A percentile compares a stretch with the other conserved stretches of the same genome.
Conservation (phyloP, 30 jellyfish, hydroid and myxozoan genomes). For the Cassiopea andromeda region DNA sequence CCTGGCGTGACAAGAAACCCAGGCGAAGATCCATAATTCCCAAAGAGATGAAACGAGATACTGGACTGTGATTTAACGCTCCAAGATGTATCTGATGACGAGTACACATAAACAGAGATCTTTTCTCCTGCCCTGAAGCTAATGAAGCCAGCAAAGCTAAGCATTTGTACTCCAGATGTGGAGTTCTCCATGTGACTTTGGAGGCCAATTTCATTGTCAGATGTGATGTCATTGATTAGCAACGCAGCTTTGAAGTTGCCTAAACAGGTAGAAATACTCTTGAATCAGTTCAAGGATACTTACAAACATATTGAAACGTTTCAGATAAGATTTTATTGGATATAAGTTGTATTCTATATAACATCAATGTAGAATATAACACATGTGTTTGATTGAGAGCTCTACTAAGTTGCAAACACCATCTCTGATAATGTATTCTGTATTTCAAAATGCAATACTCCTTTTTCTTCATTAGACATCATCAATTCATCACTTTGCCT, state of each 20-base stretch:
- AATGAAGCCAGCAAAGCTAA: constrained; percentile 75
- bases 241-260: constrained; percentile 71
- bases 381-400: no score
- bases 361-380: no score
- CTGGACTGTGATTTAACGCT: constrained; percentile 61
- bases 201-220: constrained; percentile 45
- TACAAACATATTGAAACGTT: no score
- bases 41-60: constrained; percentile 79
- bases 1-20: constrained; percentile 78
- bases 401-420: no score
- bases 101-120: constrained; percentile 59
- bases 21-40: constrained; percentile 89
- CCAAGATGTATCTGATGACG: constrained; percentile 65
- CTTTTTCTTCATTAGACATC: no score
- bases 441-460: no score
- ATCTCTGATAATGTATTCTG: no score
- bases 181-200: constrained; percentile 50
- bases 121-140: constrained; percentile 88
- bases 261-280: no score
- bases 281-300: no score
- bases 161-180: constrained; percentile 70
- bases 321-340: no score
- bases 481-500: no score
- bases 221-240: constrained; percentile 53
- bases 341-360: no score